These are phyloP conservation scores for Gonioctena quinquepunctata DNA, from an alignment of 1,140 invertebrate genomes.

Conservation along the genomic window DNA sequence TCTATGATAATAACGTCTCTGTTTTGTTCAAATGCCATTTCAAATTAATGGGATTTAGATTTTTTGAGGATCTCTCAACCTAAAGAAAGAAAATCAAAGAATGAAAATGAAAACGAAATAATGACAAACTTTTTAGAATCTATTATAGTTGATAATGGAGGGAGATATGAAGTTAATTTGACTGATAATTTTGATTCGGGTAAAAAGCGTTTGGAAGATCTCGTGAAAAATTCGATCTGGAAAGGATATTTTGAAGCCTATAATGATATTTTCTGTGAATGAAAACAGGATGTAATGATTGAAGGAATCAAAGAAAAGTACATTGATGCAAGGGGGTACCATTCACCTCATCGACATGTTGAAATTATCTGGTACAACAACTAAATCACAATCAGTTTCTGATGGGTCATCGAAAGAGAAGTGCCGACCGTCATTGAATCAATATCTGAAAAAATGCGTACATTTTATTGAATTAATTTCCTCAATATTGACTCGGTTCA, in stretches of 20 bases:
- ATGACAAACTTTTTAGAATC: conserved; percentile 14
- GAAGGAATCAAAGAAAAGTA: background rate
- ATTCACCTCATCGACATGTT: conserved; percentile 26
- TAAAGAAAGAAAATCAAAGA: background rate
- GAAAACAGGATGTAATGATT: conserved; percentile 32
- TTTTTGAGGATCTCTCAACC: background rate
- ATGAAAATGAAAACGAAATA: background rate
- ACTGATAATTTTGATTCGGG: too few species aligned
- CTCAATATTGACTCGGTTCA: conserved; percentile 50
- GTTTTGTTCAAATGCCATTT: background rate
- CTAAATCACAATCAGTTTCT: conserved; percentile 28
- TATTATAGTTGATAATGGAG: conserved; percentile 3
- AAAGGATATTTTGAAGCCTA: conserved; percentile 11
- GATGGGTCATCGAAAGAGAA: conserved; percentile 29
- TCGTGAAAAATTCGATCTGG: background rate
- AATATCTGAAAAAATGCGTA: conserved; percentile 50
- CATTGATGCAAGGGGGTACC: background rate
- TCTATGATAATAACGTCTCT: background rate
- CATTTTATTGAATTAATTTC: conserved; percentile 51
- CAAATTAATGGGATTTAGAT: background rate
- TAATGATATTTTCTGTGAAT: conserved; percentile 28
- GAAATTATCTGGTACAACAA: conserved; percentile 28
- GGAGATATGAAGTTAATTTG: conserved; percentile 20
- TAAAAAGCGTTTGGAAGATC: background rate
- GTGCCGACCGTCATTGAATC: conserved; percentile 44